Base-by-base conservation (phyloP, 2,113 vertebrate species). In the Nesogale talazaci region DNA sequence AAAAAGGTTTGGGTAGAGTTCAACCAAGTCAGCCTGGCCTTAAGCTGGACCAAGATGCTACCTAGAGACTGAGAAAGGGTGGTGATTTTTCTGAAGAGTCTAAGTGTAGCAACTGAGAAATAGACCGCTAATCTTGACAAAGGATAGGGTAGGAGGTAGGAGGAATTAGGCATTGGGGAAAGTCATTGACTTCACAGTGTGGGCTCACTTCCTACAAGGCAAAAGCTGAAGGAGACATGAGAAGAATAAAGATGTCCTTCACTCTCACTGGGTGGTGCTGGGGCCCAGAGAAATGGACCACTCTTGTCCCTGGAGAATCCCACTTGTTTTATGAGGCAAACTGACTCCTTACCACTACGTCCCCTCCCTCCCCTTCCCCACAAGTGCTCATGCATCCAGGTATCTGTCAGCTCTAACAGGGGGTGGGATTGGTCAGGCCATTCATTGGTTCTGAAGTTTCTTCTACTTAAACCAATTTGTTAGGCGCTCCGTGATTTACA, bases 391-490 rank as follows among this genome's bases (percentile, higher is more conserved):
- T 80, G 29, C 61, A 61, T 65, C 59, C 38, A 40, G 90, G 95
- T 86, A 80, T 82, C 77, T 96, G 97, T 97, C 96, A 94, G 94
- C 8, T 90, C 90, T 85, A 96, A 97, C 97, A 96, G 88, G 0
- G 89, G 95, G 88, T 97, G 90, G 96, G 97, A 98, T 96, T 91
- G 8, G 82, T 95, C 65, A 94, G 95, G 94, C 89, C 94, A 97
- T 95, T 98, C 97, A 98, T 97, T 96, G 97, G 97, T 97, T 97
- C 97, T 97, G 97, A 98, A 98, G 98, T 98, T 97, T 97, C 98
- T 98, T 97, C 69, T 98, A 98, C 97, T 98, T 98, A 98, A 98
- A 98, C 97, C 98, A 98, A 98, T 98, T 98, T 98, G 98, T 98
- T 98, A 98, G 97, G 97, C 97, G 96, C 97, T 97, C 97, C 75